Base-by-base conservation (phyloP, 2,888 invertebrate species). In the Harpagoxenus sublaevis region DNA sequence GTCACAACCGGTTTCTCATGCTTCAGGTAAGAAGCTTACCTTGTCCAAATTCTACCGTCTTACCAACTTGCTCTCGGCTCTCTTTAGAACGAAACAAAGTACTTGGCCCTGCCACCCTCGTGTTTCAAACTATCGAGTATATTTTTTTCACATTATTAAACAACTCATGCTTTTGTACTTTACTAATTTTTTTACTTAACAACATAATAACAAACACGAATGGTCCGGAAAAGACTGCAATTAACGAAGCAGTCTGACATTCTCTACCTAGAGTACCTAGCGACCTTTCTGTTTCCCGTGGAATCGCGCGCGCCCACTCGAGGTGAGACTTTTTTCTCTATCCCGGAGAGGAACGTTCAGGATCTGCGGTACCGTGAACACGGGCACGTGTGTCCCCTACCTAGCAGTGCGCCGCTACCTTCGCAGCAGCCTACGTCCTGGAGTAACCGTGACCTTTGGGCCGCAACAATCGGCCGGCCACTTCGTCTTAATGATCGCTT, bases 391-490 rank as follows among this genome's bases (percentile, higher is more conserved):
- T 45, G 18, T 84, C 31, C 60, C 23, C 66, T 45, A 39, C 55
- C 23, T 63, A 62, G 6, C 45, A 18, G 35, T 31, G 60, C n/a
- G n/a, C 42, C 5, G 35, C 48, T 71, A 83, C 74, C 77, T 88
- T 89, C 83, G 79, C 84, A 84, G 70, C 57, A 71, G 62, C 77
- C 87, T 71, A 77, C 89, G 74, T 87, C 63, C 86, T 75, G 82
- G 65, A 75, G 83, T 88, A 89, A 87, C 89, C 89, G 57, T 89
- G 89, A 89, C 88, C 89, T 89, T 86, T 89, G 63, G 23, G 71
- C 51, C 75, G 68, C 62, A 79, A 88, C 84, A 86, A 89, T 88
- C 78, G 84, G 62, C 65, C 74, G 28, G 68, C 5, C 42, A n/a
- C 57, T 68, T 83, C 68, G 51, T 84, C 66, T 73, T 85, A 88